These are phyloP conservation scores for Drosophila pseudotalamancana DNA, from an alignment of 2,888 invertebrate species.

Conservation along the genomic window DNA sequence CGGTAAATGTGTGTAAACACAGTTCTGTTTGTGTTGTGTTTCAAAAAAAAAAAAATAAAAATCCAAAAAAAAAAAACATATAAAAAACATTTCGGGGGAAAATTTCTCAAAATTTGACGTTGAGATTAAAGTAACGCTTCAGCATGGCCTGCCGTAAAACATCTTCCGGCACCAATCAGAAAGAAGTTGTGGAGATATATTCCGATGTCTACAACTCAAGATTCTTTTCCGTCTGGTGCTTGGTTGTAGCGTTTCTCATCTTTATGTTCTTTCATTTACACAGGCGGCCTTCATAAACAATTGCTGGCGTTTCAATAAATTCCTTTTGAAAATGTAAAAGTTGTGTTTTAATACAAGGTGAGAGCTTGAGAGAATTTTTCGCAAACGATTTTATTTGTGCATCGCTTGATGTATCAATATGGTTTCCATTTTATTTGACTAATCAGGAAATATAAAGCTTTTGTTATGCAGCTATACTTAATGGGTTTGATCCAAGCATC, in stretches of 20 bases:
- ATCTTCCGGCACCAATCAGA: background rate
- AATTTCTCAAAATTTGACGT: slow-evolving; percentile 9
- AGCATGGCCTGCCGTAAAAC: slow-evolving; percentile 16
- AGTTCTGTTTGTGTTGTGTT: slow-evolving; percentile 13
- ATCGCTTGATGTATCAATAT: too few species aligned
- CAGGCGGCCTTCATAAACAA: background rate
- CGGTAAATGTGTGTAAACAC: background rate
- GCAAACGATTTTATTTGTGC: too few species aligned
- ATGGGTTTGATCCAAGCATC: too few species aligned
- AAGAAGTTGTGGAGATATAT: slow-evolving; percentile 54
- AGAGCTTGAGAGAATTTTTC: too few species aligned
- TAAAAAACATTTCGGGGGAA: background rate
- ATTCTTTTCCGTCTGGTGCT: slow-evolving; percentile 28
- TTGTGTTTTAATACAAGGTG: too few species aligned
- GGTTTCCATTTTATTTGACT: too few species aligned
- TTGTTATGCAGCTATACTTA: too few species aligned
- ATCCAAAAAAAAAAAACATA: background rate
- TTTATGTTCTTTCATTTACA: slow-evolving; percentile 26
- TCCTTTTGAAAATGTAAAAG: background rate
- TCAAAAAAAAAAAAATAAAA: background rate
- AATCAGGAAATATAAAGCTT: too few species aligned
- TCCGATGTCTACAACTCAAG: slow-evolving; percentile 39
- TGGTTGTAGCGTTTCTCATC: slow-evolving; percentile 23
- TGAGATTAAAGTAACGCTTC: background rate
- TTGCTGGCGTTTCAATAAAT: slow-evolving; percentile 2